These are phyloP conservation scores for Parambassis ranga DNA, from an alignment of 2,797 vertebrate genomes.

Conservation along the genomic window DNA sequence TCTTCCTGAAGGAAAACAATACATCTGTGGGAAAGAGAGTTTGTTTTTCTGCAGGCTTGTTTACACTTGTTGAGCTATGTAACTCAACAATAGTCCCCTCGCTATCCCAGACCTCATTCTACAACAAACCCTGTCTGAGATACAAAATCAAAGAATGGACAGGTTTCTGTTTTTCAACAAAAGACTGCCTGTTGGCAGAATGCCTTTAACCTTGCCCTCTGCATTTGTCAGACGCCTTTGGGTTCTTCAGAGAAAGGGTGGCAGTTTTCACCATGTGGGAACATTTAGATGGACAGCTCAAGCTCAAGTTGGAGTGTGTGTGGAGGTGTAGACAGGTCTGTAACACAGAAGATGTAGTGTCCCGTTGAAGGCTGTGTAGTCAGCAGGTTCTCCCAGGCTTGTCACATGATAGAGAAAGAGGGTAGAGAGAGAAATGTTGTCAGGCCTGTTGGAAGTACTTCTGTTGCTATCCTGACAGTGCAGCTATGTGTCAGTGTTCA, in stretches of 20 bases:
- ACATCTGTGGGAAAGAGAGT: background rate
- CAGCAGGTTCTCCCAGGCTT: conserved; percentile 57
- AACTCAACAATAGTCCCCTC: background rate
- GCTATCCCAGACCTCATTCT: background rate
- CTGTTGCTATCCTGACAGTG: background rate
- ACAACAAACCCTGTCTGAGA: background rate
- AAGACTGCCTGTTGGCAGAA: conserved; percentile 7
- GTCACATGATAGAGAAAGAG: conserved; percentile 55
- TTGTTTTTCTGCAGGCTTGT: conserved; percentile 16
- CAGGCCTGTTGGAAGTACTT: conserved; percentile 21
- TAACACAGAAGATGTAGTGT: conserved; percentile 62
- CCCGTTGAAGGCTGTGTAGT: conserved; percentile 49
- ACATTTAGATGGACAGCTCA: conserved; percentile 3
- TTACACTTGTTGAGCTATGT: conserved; percentile 43
- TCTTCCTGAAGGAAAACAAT: no score
- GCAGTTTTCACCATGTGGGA: background rate
- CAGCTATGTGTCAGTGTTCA: conserved; percentile 6
- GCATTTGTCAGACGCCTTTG: no score
- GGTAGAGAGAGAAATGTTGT: conserved; percentile 26
- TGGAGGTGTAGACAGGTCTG: conserved; percentile 12
- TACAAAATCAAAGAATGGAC: background rate
- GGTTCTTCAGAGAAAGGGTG: background rate
- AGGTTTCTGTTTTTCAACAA: background rate
- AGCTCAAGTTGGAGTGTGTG: background rate
- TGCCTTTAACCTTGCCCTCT: background rate